Evolutionary conservation across 2,888 invertebrate genomes (phyloP).

Genomic region (Amblyjoppa fuscipennis): DNA sequence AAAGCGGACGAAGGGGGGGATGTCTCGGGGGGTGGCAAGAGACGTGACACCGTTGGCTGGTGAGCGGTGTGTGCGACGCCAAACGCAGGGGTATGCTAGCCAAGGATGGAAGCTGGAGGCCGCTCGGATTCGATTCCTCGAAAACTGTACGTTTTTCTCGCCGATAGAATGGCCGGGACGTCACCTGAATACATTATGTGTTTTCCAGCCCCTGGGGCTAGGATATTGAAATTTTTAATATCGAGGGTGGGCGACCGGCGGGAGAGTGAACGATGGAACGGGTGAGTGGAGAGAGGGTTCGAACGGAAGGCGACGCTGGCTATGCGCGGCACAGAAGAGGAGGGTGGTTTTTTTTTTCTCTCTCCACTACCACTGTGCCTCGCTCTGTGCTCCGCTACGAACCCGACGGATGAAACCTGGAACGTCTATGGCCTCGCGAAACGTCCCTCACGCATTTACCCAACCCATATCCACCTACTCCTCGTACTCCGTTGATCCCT

Average conservation of each 20-base stretch:
- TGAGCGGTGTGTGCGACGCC: conserved; percentile 62
- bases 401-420: conserved; percentile 78
- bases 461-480: conserved; percentile 69
- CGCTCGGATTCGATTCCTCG: conserved; percentile 83
- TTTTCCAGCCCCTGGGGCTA: conserved; percentile 85
- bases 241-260: conserved; percentile 81
- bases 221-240: conserved; percentile 86
- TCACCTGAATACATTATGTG: conserved; percentile 85
- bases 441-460: conserved; percentile 79
- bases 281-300: conserved; percentile 49
- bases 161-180: conserved; percentile 85
- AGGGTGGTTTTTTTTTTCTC: conserved; percentile 61
- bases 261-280: conserved; percentile 66
- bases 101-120: conserved; percentile 67
- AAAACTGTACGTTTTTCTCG: conserved; percentile 85
- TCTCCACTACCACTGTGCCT: conserved; percentile 44
- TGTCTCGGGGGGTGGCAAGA: conserved; percentile 62
- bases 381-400: conserved; percentile 41
- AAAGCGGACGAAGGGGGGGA: conserved; percentile 27
- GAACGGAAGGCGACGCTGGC: conserved; percentile 64
- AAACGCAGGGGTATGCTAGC: conserved; percentile 68
- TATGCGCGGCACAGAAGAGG: conserved; percentile 69
- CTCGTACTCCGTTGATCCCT: conserved; percentile 71
- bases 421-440: conserved; percentile 82
- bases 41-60: conserved; percentile 67